Evolutionary conservation across 2,888 invertebrate genomes (phyloP), one percentile per base, ranked within the genome.

Genomic region (Ennomos quercinarius): DNA sequence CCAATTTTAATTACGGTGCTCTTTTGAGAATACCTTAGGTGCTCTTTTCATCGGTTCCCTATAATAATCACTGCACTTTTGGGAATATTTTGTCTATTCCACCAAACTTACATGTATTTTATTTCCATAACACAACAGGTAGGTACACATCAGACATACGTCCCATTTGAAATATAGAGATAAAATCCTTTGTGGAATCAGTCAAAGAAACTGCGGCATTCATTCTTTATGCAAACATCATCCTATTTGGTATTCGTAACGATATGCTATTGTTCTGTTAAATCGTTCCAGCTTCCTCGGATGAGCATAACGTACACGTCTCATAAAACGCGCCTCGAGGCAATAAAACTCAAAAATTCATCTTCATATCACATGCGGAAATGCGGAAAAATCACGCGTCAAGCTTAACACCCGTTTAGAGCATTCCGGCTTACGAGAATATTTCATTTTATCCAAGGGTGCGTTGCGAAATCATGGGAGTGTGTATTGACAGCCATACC

Each of bases 401-500:
- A 58, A 71, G 68, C 75, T 72, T 72, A 76, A 74, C 73, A 66
- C 70, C 49, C 59, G 67, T 67, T 74, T 70, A 63, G 64, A 56
- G 68, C 67, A 67, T 69, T 66, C 64, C 66, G 71, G 64, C 47
- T 58, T 63, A 35, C 66, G 77, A 76, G 77, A 81, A 82, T 78
- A 81, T 80, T 77, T 75, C 75, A 76, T 81, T 79, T 80, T 73
- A 80, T 80, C 78, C 77, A 42, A 46, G 48, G 53, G 54, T 50
- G 50, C 54, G 54, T 46, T 46, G 37, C 2, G 39, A 56, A 47
- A 43, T 56, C 71, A 74, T 62, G 68, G 63, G 63, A 71, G 10
- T 50, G 13, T 10, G 49, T n/a, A n/a, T 17, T 52, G 38, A 47
- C 42, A 39, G 5, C 36, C 27, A 17, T 17, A 27, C 27, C 27